A percentile compares a stretch with the other conserved stretches of the same genome.
Evolutionary conservation across 1,140 invertebrate genomes (phyloP).

Genomic region (Zaprionus ghesquierei): DNA sequence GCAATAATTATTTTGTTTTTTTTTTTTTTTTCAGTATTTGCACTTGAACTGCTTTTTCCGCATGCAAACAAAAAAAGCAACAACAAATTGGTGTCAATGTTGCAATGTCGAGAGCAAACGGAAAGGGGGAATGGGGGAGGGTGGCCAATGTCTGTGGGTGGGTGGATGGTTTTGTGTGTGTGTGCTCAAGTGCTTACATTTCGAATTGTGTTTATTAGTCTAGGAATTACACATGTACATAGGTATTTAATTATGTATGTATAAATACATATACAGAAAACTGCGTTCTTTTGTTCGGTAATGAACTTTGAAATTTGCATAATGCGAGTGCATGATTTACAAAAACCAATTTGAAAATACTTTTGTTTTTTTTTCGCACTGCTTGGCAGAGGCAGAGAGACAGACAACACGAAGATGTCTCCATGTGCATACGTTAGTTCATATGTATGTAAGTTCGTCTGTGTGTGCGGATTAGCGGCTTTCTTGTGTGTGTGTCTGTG

Average conservation of each 20-base stretch:
- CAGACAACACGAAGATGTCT: background rate
- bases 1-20: too few relatives aligned
- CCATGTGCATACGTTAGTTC: background rate
- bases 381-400: slow-evolving; percentile 28
- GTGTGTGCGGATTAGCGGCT: slow-evolving; percentile 37
- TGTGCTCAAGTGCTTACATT: slow-evolving; percentile 33
- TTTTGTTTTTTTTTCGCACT: slow-evolving; percentile 34
- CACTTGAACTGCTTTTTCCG: slow-evolving; percentile 52
- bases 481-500: background rate
- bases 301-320: slow-evolving; percentile 55
- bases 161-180: background rate
- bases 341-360: slow-evolving; percentile 46
- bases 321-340: slow-evolving; percentile 33
- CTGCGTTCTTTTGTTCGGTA: slow-evolving; percentile 34
- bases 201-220: slow-evolving; percentile 46
- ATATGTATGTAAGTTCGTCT: slow-evolving; percentile 3
- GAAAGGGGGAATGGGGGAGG: background rate
- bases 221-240: slow-evolving; percentile 47
- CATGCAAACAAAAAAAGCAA: slow-evolving; percentile 21
- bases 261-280: slow-evolving; percentile 30
- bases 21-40: slow-evolving; percentile 32
- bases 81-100: slow-evolving; percentile 47
- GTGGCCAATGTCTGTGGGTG: slow-evolving; percentile 1
- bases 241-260: slow-evolving; percentile 34
- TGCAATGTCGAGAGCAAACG: slow-evolving; percentile 13